phyloP scores from a whole-genome alignment of 2,888 invertebrate genomes.

The Chouioia cunea region DNA sequence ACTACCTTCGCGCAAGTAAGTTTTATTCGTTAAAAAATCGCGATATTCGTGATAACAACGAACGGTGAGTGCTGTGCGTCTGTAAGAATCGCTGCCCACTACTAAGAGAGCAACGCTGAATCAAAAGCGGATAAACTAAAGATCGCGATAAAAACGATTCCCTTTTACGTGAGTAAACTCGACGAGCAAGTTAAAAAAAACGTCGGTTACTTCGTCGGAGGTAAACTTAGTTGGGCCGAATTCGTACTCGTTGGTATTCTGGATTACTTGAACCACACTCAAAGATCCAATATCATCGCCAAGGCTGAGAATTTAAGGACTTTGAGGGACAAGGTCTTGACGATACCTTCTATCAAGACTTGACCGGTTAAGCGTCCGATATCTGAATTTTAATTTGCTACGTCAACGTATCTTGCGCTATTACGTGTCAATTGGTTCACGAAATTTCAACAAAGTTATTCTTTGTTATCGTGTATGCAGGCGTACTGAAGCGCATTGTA shows the following conservation, averaged over 20 bases:
- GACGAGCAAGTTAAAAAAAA: slow-evolving; percentile 73
- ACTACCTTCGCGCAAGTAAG: slow-evolving; percentile 75
- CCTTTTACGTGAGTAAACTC: slow-evolving; percentile 73
- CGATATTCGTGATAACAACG: too few relatives aligned
- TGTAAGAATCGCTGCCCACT: slow-evolving; percentile 64
- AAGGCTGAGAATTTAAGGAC: slow-evolving; percentile 73
- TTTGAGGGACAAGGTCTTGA: slow-evolving; percentile 72
- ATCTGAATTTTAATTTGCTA: slow-evolving; percentile 27
- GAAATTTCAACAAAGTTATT: too few relatives aligned
- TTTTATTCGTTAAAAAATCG: too few relatives aligned
- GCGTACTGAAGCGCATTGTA: too few relatives aligned
- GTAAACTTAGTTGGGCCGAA: slow-evolving; percentile 76
- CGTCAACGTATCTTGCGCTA: too few relatives aligned
- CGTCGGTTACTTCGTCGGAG: slow-evolving; percentile 72
- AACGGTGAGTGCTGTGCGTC: too few relatives aligned
- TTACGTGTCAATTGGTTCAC: too few relatives aligned
- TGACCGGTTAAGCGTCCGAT: slow-evolving; percentile 74
- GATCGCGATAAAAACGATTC: slow-evolving; percentile 71
- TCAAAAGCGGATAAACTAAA: slow-evolving; percentile 71
- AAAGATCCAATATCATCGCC: slow-evolving; percentile 71
- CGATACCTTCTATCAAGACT: slow-evolving; percentile 73
- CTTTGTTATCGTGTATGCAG: too few relatives aligned
- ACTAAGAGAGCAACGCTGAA: slow-evolving; percentile 71
- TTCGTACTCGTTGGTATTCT: slow-evolving; percentile 73
- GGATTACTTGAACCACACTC: slow-evolving; percentile 74